These are phyloP conservation scores for Diaperis boleti DNA, from an alignment of 2,888 invertebrate species.

Conservation along the genomic window DNA sequence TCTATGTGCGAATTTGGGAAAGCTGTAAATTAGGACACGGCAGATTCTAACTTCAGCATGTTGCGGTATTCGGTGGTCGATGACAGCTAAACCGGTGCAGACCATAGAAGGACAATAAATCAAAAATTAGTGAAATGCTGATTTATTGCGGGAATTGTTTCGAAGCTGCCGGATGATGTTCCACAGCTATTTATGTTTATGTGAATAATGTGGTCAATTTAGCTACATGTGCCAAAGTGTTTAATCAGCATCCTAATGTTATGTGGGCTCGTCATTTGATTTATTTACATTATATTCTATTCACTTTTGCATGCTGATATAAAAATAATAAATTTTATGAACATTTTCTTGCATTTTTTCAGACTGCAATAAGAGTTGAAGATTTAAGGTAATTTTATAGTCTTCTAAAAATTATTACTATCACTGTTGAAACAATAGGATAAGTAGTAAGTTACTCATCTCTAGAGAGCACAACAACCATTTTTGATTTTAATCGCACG, in stretches of 20 bases:
- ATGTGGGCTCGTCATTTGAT: background rate
- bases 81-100: background rate
- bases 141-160: constrained; percentile 8
- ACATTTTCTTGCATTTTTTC: no score
- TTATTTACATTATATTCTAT: background rate
- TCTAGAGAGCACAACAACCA: no score
- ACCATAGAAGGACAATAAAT: background rate
- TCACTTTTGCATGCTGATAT: no score
- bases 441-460: no score
- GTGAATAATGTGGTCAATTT: background rate
- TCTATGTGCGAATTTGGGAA: constrained; percentile 5
- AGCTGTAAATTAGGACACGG: constrained; percentile 3
- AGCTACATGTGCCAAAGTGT: background rate
- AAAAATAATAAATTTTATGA: no score
- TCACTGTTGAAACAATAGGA: no score
- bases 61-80: background rate
- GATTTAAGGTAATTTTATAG: no score
- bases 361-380: no score
- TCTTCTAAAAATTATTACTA: no score
- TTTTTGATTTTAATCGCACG: no score
- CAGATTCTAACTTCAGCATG: background rate
- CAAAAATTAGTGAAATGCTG: constrained; percentile 3
- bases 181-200: background rate
- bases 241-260: background rate
- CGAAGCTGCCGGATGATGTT: background rate